Base-by-base conservation (phyloP, 2,888 invertebrate species). In the Meta bourneti region DNA sequence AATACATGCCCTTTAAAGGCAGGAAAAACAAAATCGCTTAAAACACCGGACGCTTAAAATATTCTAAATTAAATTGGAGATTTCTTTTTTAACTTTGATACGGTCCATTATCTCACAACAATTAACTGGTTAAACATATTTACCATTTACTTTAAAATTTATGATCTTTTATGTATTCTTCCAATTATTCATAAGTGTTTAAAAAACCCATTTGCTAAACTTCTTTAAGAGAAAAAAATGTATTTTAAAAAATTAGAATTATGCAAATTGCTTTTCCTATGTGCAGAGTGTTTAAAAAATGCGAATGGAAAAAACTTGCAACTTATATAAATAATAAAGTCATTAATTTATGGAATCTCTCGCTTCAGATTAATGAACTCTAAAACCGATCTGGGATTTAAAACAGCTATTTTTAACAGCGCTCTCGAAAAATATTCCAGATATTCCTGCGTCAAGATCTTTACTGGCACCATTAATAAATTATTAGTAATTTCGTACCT, bases 401-500 rank as follows among this genome's bases (percentile, higher is more conserved):
- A 61, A 61, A 9, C 61, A 61, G 9, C 61, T 9, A 74, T 74
- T 74, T 74, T 74, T 74, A 34, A 74, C 20, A 6, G 20, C 20
- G 0, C 48, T 11, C 16, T 49, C 49, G 13, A 48, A 77, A 77
- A 48, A n/a, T 34, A 11, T 77, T 77, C 13, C 49, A n/a, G 49
- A n/a, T 77, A 9, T 20, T 74, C 9, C 72, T 5, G 20, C 34
- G 9, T 74, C 7, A 19, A 20, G 20, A 74, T 74, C 20, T 74
- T 16, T 61, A 16, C 61, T 61, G 61, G 13, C 61, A 61, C 52
- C 75, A 85, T 85, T 85, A 85, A 69, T 77, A 85, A 69, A 75
- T 85, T 85, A 85, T 80, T 80, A 70, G 71, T 69, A 71, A 82
- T 86, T 86, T 78, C 84, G 54, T 48, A 70, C n/a, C 70, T 69